phyloP scores from a whole-genome alignment of 1,140 invertebrate genomes.

The Drosophila carrolli region DNA sequence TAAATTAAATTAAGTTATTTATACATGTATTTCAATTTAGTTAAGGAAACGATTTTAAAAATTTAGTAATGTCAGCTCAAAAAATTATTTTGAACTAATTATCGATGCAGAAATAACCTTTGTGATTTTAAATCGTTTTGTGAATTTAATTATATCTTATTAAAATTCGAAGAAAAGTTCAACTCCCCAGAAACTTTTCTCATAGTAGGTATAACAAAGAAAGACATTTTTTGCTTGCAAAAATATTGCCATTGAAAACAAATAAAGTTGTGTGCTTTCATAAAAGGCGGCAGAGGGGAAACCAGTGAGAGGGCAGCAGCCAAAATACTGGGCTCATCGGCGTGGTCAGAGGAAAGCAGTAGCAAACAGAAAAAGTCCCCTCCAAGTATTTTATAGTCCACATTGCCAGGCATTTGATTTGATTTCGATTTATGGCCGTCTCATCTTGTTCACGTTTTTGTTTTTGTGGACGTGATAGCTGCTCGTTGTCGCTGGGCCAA shows the following conservation, averaged over 20 bases:
- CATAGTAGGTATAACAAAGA: conserved; percentile 1
- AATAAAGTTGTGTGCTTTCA: conserved; percentile 82
- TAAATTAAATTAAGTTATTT: too few relatives aligned
- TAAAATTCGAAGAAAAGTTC: not conserved
- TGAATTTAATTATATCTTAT: too few relatives aligned
- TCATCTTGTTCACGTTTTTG: conserved; percentile 30
- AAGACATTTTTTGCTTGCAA: conserved; percentile 42
- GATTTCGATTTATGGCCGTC: conserved; percentile 70
- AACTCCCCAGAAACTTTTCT: not conserved
- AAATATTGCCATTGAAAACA: conserved; percentile 83
- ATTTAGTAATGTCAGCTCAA: too few relatives aligned
- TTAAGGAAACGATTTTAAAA: too few relatives aligned
- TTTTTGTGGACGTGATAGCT: conserved; percentile 28
- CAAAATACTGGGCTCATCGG: conserved; percentile 14
- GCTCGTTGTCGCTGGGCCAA: conserved; percentile 3
- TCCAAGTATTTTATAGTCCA: conserved; percentile 68
- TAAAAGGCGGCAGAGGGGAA: conserved; percentile 53
- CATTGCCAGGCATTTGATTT: conserved; percentile 71
- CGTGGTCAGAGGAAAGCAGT: conserved; percentile 21
- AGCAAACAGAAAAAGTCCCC: conserved; percentile 25
- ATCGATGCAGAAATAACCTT: too few relatives aligned
- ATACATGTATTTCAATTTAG: too few relatives aligned
- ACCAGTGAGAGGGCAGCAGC: conserved; percentile 1
- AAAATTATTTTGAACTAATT: too few relatives aligned
- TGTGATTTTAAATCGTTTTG: too few relatives aligned